Percentiles rank a stretch among this genome's conserved stretches.
phyloP scores from a whole-genome alignment of 2,888 invertebrate genomes.

The Orchesellides sinensis region DNA sequence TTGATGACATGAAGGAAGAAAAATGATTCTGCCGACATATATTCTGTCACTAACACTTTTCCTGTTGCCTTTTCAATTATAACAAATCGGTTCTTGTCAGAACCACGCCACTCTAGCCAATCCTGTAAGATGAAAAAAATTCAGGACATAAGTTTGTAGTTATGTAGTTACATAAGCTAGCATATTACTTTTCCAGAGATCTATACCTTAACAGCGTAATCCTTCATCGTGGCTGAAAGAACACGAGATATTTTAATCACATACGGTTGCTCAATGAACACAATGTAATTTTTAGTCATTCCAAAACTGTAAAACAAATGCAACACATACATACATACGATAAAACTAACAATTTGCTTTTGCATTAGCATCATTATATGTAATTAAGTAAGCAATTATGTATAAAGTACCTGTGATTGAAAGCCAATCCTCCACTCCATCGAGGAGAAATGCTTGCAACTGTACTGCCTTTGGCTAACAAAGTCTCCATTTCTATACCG shows the following conservation, averaged over 20 bases:
- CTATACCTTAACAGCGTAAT: conserved; percentile 50
- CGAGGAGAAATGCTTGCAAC: conserved; percentile 68
- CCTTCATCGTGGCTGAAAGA: conserved; percentile 55
- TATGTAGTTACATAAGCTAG: too few species aligned
- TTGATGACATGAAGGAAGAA: conserved; percentile 80
- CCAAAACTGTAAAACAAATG: conserved; percentile 48
- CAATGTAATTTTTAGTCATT: conserved; percentile 59
- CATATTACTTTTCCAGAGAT: too few species aligned
- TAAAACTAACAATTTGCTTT: too few species aligned
- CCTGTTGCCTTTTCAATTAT: conserved; percentile 77
- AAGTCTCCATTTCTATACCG: conserved; percentile 52
- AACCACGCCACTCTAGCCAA: conserved; percentile 77
- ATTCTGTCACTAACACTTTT: conserved; percentile 76
- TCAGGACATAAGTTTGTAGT: neutral
- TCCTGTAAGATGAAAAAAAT: conserved; percentile 75
- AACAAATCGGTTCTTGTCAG: conserved; percentile 76
- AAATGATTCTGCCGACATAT: conserved; percentile 77
- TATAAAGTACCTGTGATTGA: conserved; percentile 52
- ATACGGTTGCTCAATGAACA: conserved; percentile 67
- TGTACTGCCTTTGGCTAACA: conserved; percentile 34
- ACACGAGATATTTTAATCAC: conserved; percentile 60
- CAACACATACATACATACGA: neutral
- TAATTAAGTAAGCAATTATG: too few species aligned
- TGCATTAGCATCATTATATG: neutral
- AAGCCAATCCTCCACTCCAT: conserved; percentile 61